Evolutionary conservation across 1,140 invertebrate genomes (phyloP).

Genomic region (Dendroctonus valens): DNA sequence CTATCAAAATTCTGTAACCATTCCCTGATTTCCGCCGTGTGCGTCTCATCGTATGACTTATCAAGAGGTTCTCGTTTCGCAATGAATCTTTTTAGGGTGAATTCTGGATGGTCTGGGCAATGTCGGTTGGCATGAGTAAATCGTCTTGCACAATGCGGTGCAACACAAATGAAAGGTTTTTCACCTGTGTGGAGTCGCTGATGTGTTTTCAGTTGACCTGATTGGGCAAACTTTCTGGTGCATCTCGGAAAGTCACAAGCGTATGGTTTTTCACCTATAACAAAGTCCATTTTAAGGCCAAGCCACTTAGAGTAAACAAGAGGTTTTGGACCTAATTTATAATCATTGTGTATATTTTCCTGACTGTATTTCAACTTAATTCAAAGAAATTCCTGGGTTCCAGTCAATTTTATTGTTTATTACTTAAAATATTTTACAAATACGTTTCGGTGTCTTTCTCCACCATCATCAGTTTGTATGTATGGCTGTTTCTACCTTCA

Average conservation of each 20-base stretch:
- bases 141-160: constrained; percentile 63
- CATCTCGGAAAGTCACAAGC: constrained; percentile 77
- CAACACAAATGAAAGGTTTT: constrained; percentile 76
- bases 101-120: constrained; percentile 66
- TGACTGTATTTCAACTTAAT: no score
- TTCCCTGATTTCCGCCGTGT: constrained; percentile 45
- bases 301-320: no score
- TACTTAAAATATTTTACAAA: no score
- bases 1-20: constrained; percentile 55
- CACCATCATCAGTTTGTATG: no score
- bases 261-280: constrained; percentile 73
- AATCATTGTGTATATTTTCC: no score
- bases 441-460: no score
- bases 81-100: constrained; percentile 57
- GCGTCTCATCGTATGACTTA: constrained; percentile 46
- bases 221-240: constrained; percentile 76
- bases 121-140: constrained; percentile 83
- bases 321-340: no score
- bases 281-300: constrained; percentile 3
- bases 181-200: constrained; percentile 80
- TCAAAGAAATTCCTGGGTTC: no score
- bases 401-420: no score
- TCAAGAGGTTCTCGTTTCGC: constrained; percentile 55
- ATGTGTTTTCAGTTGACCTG: constrained; percentile 81
- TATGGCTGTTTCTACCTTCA: no score